Conservation (phyloP, 2,888 invertebrate species). For the Pachycephus smyrnensis region DNA sequence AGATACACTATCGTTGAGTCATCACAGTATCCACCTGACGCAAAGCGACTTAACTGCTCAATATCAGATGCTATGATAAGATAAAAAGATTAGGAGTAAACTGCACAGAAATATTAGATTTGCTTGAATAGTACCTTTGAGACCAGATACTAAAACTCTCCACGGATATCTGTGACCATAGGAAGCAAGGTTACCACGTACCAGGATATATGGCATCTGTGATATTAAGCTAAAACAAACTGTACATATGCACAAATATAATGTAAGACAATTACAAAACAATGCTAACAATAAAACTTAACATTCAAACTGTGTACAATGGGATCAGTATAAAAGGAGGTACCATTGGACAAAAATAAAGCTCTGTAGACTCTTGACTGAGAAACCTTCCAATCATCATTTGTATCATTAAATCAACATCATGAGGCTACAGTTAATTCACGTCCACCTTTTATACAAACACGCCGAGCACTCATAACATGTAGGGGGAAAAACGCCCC, state of each 20-base stretch:
- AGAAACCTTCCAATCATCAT: not conserved
- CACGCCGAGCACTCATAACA: not conserved
- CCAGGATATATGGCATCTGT: slow-evolving; percentile 89
- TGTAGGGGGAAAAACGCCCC: not conserved
- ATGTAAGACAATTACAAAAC: not conserved
- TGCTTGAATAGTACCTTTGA: slow-evolving; percentile 75
- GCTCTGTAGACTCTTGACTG: not conserved
- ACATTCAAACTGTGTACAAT: not conserved
- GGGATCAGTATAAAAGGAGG: not conserved
- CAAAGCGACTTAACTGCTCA: slow-evolving; percentile 85
- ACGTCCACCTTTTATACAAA: not conserved
- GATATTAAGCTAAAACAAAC: slow-evolving; percentile 40
- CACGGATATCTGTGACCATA: slow-evolving; percentile 89
- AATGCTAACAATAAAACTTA: too few species aligned
- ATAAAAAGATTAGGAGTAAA: slow-evolving; percentile 26
- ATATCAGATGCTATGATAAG: slow-evolving; percentile 78
- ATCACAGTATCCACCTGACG: slow-evolving; percentile 86
- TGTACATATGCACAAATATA: slow-evolving; percentile 29
- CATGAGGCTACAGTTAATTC: not conserved
- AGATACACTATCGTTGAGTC: slow-evolving; percentile 87
- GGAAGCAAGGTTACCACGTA: slow-evolving; percentile 88
- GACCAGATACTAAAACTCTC: slow-evolving; percentile 87
- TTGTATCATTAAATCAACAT: not conserved
- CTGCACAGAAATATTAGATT: not conserved
- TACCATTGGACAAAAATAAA: not conserved